phyloP scores from a whole-genome alignment of 2,888 invertebrate species.

The Autographa gamma region DNA sequence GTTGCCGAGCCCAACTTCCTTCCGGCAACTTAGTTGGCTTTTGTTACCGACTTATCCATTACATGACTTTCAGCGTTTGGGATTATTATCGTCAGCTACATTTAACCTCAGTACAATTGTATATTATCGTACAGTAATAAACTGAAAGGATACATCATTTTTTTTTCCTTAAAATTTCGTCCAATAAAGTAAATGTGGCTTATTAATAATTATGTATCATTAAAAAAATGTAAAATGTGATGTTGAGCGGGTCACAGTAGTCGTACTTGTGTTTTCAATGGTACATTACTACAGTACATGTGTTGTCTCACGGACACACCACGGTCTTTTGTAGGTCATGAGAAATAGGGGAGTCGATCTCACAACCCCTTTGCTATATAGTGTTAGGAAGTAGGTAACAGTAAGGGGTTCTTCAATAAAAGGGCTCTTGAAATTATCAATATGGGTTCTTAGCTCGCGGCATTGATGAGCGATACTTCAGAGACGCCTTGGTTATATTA shows the following conservation, averaged over 20 bases:
- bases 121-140: neutral
- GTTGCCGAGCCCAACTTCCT: conserved; percentile 29
- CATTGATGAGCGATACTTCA: neutral
- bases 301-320: neutral
- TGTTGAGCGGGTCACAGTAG: too few relatives aligned
- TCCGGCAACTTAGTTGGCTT: conserved; percentile 33
- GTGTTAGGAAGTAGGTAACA: conserved; percentile 2
- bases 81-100: neutral
- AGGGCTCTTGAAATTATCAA: conserved; percentile 2
- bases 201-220: too few relatives aligned
- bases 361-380: neutral
- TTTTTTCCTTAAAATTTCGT: too few relatives aligned
- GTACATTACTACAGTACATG: too few relatives aligned
- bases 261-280: neutral
- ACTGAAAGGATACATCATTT: neutral
- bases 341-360: neutral
- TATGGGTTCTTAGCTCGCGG: neutral
- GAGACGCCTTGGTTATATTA: neutral
- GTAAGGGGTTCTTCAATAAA: neutral
- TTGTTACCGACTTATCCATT: conserved; percentile 34
- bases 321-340: conserved; percentile 1
- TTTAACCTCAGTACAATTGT: neutral
- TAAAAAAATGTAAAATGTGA: too few relatives aligned
- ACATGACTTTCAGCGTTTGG: conserved; percentile 16
- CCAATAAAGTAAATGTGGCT: too few relatives aligned